Base-by-base conservation (phyloP, 2,113 vertebrate species). In the Melozone crissalis region DNA sequence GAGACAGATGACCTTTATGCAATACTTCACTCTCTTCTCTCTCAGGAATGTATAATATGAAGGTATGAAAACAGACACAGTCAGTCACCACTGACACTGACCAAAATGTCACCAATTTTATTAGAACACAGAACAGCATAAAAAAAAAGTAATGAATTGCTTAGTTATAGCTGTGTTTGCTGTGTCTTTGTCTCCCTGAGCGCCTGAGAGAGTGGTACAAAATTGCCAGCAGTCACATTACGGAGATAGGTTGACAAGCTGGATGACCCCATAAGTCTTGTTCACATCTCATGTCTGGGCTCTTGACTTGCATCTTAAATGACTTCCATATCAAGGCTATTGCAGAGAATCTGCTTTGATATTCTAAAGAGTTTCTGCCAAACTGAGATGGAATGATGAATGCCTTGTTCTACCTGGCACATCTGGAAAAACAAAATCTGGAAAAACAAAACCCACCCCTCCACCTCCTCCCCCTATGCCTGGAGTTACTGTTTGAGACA, bases 301-400 rank as follows among this genome's bases (percentile, higher is more conserved):
- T 93, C 43, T 71, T 75, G 75, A 74, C 72, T 93, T 79, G 62
- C 68, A 92, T 61, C 81, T 94, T 86, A 95, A 78, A 86, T 44
- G 51, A 67, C 14, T 79, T 92, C 35, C 3, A 0, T 20, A 85
- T 27, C 74, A 58, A 58, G 16, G 28, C 22, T 55, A 81, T 75
- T 35, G 39, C 75, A 84, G 63, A 68, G 47, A 90, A 76, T 33
- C 35, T 76, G 55, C 65, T 92, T 74, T 80, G 54, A 75, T 66
- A 54, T 88, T 92, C 77, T 55, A 46, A 83, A 62, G 27, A 43
- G 31, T 17, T 91, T 79, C 55, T 72, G 66, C 51, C 63, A 15
- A 86, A 84, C 46, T 27, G 79, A 84, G 77, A 86, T 22, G 5
- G 10, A 52, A 9, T 3, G 23, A 76, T 10, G 35, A 76, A 49